Base-by-base conservation (phyloP, 2,888 invertebrate genomes). In the Parelbella ahira region DNA sequence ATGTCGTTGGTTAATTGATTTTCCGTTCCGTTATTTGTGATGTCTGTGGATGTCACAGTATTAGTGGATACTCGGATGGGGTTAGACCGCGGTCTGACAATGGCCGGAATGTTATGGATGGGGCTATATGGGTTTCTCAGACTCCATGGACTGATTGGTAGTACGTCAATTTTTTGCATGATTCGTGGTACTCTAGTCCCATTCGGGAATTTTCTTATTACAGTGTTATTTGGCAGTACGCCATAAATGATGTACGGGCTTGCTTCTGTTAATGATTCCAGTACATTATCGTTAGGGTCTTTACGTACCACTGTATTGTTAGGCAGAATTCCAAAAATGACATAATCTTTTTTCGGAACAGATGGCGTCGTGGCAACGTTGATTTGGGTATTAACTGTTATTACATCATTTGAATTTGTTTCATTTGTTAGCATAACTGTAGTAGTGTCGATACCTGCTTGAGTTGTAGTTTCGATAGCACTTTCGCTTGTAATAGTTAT, bases 221-320 rank as follows among this genome's bases (percentile, higher is more conserved):
- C 87, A 72, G 92, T 93, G 80, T 93, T 93, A 87, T 93, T 93
- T 55, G 93, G 93, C 73, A 91, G 91, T 63, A 93, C 90, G 70
- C 93, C 93, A 63, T 92, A 92, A 70, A 93, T 90, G 60, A 93
- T 90, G 74, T 91, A 93, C 53, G 93, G 93, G 67, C 90, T 90
- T 60, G 91, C 88, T 67, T 92, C 90, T 80, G 91, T 91, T 76
- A 91, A 87, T 64, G 90, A 83, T 68, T 92, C 91, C 75, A 91
- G 88, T 61, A 89, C 69, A 71, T 91, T 90, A 59, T 91, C 90
- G 65, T 90, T 90, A 54, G 93, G 92, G 56, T 91, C 89, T 82
- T 93, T 93, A 76, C 93, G 90, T 72, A 93, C 91, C 76, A 94
- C 91, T 52, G 93, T 93, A 82, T 93, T 93, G 73, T 94, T 93